Base-by-base conservation (phyloP, 2,797 vertebrate genomes). In the Falco novaeseelandiae region DNA sequence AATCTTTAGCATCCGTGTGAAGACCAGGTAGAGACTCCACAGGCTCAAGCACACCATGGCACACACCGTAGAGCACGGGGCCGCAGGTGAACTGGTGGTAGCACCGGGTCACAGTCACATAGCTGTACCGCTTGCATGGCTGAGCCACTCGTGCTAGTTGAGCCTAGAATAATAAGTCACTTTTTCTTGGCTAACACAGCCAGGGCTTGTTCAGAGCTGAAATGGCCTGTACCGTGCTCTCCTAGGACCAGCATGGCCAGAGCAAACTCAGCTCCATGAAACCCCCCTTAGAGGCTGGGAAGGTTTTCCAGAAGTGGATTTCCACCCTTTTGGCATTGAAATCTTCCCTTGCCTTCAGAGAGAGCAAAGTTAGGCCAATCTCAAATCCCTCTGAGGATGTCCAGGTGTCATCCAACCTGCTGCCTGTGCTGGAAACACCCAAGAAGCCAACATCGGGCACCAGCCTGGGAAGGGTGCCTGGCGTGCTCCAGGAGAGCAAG, bases 1-100 rank as follows among this genome's bases (percentile, higher is more conserved):
- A 0, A 3, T 13, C 6, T 7, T 88, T 76, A 18, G 49, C 12
- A 8, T 20, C 63, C 0, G 0, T 10, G 42, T 73, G 67, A 85
- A 40, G 59, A 42, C 5, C 22, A 34, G 14, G 26, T 8, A 36
- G 79, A 48, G 40, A 2, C n/a, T 40, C 32, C 34, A 2, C 10
- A 8, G 40, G 26, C 54, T 38, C 1, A 0, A 44, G 48, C 29
- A 9, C 3, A 6, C 44, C 19, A 0, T 19, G 30, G 57, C 57
- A 6, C n/a, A 25, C 12, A 0, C 6, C 4, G 4, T 2, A 17
- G 14, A 18, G 48, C 52, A 20, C 8, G 12, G n/a, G 7, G 16
- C 3, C 44, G 17, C 20, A 12, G 23, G 7, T 25, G 29, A 52
- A 4, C 8, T 6, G 46, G 11, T 63, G 73, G 61, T 10, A 49